phyloP scores from a whole-genome alignment of 2,113 vertebrate genomes.

The Tylochromis polylepis region DNA sequence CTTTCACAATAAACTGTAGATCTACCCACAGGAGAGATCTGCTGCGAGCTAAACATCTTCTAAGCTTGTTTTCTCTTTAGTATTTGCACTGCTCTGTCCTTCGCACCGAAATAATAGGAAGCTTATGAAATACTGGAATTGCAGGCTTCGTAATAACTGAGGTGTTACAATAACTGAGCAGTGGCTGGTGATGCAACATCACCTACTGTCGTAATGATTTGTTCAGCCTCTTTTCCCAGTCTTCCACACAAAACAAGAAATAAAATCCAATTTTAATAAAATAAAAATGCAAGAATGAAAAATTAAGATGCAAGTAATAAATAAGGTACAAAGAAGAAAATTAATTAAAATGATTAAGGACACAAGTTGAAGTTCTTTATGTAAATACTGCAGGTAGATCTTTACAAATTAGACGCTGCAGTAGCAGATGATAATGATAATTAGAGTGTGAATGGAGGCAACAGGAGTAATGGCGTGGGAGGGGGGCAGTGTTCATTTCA shows the following conservation, averaged over 20 bases:
- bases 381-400: background rate
- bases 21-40: background rate
- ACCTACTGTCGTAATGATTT: background rate
- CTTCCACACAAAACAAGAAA: background rate
- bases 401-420: background rate
- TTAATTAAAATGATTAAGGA: background rate
- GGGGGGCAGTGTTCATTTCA: background rate
- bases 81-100: background rate
- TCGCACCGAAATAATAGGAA: background rate
- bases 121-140: background rate
- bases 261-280: fast-evolving
- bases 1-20: background rate
- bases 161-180: background rate
- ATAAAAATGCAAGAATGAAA: background rate
- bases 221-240: background rate
- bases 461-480: background rate
- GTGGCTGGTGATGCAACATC: background rate
- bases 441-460: background rate
- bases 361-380: background rate
- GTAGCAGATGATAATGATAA: background rate
- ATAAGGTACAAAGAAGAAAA: background rate
- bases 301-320: background rate
- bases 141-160: background rate
- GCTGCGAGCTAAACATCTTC: background rate
- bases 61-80: background rate